Evolutionary conservation across 1,140 invertebrate species (phyloP), one percentile per base, ranked within the genome.

Genomic region (Cyphomyrmex costatus): DNA sequence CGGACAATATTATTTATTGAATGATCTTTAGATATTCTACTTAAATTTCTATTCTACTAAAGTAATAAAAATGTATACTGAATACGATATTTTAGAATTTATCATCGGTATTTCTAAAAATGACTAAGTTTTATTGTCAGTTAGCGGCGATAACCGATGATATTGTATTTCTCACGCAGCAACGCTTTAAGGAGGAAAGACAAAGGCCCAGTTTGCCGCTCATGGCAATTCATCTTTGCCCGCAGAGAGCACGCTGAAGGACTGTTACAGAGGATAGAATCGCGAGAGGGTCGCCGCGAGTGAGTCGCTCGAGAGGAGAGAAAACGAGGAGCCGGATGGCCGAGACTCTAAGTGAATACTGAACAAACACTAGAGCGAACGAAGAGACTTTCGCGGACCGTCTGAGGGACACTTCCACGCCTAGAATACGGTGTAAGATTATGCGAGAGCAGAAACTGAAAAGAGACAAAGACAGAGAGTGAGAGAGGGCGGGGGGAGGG

Each of bases 281-380:
- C 46, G 46, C n/a, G 79, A 65, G 30, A 66, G 78, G 60, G 36
- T 86, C 51, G 46, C 14, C 27, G 85, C 63, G 53, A 82, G 78
- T 42, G 85, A 78, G 46, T 61, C 70, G 53, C 58, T 58, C 21
- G 66, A 53, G 51, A 84, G 70, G 61, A 80, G 78, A 65, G 74
- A 71, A 80, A 85, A 89, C 61, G 76, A 83, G 83, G 80, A 85
- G 53, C 61, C 3, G 42, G 36, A n/a, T 30, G 53, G 46, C 87
- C 79, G 79, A 66, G 60, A 70, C 86, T 85, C 70, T 88, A 90
- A 90, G 89, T 90, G 89, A 87, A 90, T 90, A 85, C 86, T 84
- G 79, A 77, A 86, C 88, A 90, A 90, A 90, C 88, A 90, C 85
- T 90, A 71, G 86, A 90, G 74, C 36, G 76, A 82, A 90, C 84